Evolutionary conservation across 2,888 invertebrate species (phyloP).

Genomic region (Spilosoma lubricipeda): DNA sequence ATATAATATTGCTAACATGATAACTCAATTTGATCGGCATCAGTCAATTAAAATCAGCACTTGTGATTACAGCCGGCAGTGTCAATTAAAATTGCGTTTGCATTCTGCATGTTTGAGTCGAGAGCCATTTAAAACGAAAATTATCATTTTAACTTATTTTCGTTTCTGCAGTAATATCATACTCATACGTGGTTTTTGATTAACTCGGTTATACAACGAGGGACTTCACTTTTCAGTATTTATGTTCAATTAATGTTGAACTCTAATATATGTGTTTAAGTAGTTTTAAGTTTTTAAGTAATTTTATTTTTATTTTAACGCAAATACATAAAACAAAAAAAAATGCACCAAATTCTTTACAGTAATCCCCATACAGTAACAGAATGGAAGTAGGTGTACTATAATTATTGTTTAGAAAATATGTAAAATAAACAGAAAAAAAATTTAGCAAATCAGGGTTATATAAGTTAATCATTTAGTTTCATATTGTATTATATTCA

Average conservation of each 20-base stretch:
- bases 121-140: slow-evolving; percentile 41
- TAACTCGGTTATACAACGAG: background rate
- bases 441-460: background rate
- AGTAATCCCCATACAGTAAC: background rate
- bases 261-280: background rate
- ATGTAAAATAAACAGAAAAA: background rate
- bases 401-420: background rate
- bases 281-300: no score
- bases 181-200: background rate
- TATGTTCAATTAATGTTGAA: background rate
- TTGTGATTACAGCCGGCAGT: slow-evolving; percentile 55
- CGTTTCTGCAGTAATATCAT: background rate
- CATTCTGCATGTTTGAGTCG: slow-evolving; percentile 42
- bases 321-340: no score
- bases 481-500: no score
- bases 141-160: slow-evolving; percentile 24
- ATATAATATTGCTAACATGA: slow-evolving; percentile 38
- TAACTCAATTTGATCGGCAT: slow-evolving; percentile 50
- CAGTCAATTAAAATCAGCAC: slow-evolving; percentile 60
- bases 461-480: no score
- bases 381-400: background rate
- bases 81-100: slow-evolving; percentile 66
- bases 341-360: background rate
- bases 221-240: background rate
- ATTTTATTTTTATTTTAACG: no score